A percentile compares a stretch with the other conserved stretches of the same genome.
phyloP scores from a whole-genome alignment of 2,888 invertebrate species.

The Calliopum simillimum region DNA sequence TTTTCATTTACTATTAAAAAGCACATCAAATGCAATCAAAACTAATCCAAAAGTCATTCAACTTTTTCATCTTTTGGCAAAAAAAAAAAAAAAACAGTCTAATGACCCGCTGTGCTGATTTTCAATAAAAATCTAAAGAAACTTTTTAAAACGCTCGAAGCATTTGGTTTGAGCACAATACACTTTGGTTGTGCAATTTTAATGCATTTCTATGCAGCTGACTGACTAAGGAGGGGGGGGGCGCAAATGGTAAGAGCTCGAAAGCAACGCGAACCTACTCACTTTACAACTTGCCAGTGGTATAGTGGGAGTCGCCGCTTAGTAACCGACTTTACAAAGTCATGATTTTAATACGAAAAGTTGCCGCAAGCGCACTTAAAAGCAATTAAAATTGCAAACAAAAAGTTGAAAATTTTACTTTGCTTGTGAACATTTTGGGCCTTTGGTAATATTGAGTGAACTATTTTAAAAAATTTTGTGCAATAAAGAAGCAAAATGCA shows the following conservation, averaged over 20 bases:
- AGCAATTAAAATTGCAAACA: constrained; percentile 26
- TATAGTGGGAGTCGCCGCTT: not conserved
- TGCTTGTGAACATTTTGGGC: no score
- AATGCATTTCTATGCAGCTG: constrained; percentile 16
- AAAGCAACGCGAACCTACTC: not conserved
- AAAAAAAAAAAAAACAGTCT: not conserved
- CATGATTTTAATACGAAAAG: no score
- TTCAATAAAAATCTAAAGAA: not conserved
- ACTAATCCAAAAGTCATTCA: no score
- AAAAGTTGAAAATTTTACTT: not conserved
- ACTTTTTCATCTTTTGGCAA: no score
- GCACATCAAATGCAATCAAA: no score
- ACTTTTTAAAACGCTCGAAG: not conserved
- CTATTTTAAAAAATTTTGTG: no score
- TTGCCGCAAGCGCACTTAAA: not conserved
- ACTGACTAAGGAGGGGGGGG: constrained; percentile 4
- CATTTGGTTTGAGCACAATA: not conserved
- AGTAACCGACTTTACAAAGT: no score
- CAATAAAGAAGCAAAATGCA: no score
- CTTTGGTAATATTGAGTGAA: no score
- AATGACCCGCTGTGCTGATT: constrained; percentile 25
- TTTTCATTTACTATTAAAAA: no score
- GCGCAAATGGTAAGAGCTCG: not conserved
- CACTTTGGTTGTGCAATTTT: constrained; percentile 1
- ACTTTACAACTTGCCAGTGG: not conserved